phyloP scores from a whole-genome alignment of 2,888 invertebrate genomes.

The Megaustenia siamemsis region DNA sequence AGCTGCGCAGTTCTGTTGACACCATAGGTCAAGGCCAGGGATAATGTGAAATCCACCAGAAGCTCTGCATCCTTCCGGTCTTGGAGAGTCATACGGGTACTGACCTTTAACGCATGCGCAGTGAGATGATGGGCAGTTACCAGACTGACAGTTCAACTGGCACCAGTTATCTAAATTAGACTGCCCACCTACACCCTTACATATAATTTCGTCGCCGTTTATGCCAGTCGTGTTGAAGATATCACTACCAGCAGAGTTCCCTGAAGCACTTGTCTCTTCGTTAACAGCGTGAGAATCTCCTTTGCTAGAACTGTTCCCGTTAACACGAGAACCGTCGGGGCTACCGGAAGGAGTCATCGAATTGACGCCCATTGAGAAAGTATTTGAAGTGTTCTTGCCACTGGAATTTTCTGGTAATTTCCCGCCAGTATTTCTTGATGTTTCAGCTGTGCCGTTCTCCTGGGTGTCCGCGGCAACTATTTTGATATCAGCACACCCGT shows the following conservation, averaged over 20 bases:
- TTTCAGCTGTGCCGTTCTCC: neutral
- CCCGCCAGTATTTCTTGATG: no score
- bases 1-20: conserved; percentile 13
- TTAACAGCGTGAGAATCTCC: no score
- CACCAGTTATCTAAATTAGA: conserved; percentile 6
- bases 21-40: conserved; percentile 4
- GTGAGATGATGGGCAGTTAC: conserved; percentile 41
- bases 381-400: no score
- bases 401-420: no score
- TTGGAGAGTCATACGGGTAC: neutral
- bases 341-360: no score
- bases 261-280: no score
- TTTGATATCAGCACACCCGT: conserved; percentile 70
- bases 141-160: conserved; percentile 33
- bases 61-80: conserved; percentile 16
- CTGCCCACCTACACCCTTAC: neutral
- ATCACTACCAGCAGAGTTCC: no score
- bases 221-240: neutral
- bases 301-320: no score
- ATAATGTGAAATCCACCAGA: neutral
- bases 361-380: no score
- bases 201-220: conserved; percentile 5
- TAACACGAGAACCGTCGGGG: no score
- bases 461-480: no score
- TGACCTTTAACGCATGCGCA: neutral